Conservation (phyloP, 1,140 invertebrate genomes). For the Zeugodacus cucurbitae region DNA sequence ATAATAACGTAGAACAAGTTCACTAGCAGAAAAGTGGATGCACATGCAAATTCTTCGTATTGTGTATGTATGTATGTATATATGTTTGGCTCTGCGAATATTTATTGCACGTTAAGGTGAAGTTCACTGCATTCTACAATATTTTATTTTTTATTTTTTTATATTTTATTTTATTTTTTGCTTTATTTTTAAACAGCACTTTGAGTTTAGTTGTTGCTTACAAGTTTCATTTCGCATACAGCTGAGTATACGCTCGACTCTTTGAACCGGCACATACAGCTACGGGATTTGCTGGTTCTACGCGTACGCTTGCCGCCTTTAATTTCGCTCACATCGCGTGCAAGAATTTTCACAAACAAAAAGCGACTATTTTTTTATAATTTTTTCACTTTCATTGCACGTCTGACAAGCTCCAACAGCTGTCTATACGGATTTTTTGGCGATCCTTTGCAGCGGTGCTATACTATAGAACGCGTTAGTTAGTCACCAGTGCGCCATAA, state of each 20-base stretch:
- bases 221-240: background rate
- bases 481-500: background rate
- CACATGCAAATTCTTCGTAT: background rate
- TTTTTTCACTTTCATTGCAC: conserved; percentile 3
- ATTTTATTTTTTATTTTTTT: background rate
- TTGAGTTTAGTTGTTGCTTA: background rate
- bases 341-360: background rate
- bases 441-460: background rate
- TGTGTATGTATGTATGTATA: background rate
- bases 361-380: no score
- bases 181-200: no score
- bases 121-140: conserved; percentile 8
- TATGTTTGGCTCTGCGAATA: background rate
- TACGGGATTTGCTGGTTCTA: no score
- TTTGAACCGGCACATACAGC: background rate
- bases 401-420: background rate
- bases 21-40: background rate
- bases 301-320: background rate
- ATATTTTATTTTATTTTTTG: background rate
- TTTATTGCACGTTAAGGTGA: conserved; percentile 30
- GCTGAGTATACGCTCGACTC: background rate
- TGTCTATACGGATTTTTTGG: background rate
- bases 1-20: background rate
- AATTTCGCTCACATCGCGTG: background rate
- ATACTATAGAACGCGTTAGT: background rate